phyloP scores from a whole-genome alignment of 2,113 vertebrate species.

The Pedionomus torquatus region DNA sequence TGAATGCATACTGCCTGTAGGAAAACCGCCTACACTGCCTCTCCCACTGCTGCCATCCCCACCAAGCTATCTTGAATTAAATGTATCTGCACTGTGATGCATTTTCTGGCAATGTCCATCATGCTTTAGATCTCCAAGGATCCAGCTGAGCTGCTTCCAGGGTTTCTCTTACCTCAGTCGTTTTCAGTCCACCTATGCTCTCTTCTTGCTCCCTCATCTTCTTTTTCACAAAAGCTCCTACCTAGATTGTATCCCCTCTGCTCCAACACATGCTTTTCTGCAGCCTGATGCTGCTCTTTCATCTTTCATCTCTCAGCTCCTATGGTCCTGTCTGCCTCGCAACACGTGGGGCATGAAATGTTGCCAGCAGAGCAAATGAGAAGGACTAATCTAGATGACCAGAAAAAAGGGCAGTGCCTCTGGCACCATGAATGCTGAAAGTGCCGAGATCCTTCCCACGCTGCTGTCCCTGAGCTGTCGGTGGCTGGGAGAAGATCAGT shows the following conservation, averaged over 20 bases:
- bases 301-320: neutral
- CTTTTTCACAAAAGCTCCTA: neutral
- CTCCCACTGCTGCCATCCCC: neutral
- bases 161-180: neutral
- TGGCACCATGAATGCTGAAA: neutral
- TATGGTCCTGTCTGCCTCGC: neutral
- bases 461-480: neutral
- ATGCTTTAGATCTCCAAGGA: neutral
- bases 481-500: neutral
- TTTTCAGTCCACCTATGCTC: neutral
- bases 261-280: accelerated
- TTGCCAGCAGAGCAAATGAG: neutral
- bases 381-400: neutral
- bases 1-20: neutral
- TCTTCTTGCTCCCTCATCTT: neutral
- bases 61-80: neutral
- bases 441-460: neutral
- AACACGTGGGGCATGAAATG: neutral
- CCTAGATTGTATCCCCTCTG: neutral
- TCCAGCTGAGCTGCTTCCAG: neutral
- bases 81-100: neutral
- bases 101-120: neutral
- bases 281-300: neutral
- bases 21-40: neutral
- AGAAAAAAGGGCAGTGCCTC: neutral